Evolutionary conservation across 2,113 vertebrate genomes (phyloP).

Genomic region (Entosphenus tridentatus): DNA sequence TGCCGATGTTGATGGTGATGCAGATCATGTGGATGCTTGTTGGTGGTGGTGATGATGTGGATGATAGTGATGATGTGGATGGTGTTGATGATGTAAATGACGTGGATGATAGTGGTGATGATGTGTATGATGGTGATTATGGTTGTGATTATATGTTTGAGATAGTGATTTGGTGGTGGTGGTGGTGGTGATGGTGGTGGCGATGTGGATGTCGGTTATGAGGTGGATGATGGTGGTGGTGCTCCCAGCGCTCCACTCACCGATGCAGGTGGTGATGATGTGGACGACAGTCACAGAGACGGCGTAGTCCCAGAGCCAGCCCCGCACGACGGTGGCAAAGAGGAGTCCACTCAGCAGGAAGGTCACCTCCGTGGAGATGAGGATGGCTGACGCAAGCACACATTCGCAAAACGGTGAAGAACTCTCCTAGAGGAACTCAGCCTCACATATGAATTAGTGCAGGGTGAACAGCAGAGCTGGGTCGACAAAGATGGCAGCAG

Average conservation of each 20-base stretch:
- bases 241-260: conserved; percentile 17
- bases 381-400: conserved; percentile 17
- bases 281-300: conserved; percentile 42
- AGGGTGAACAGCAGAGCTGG: background rate
- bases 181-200: no score
- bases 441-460: background rate
- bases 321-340: conserved; percentile 40
- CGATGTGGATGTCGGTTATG: background rate
- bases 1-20: no score
- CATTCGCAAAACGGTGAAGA: background rate
- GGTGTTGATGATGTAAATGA: no score
- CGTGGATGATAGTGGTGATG: no score
- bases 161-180: no score
- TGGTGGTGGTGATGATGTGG: no score
- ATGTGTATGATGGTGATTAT: no score
- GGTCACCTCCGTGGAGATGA: conserved; percentile 40
- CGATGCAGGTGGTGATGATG: conserved; percentile 29
- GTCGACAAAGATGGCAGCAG: background rate
- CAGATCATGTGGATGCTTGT: no score
- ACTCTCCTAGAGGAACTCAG: background rate
- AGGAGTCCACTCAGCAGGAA: conserved; percentile 41
- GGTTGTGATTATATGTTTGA: no score
- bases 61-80: no score
- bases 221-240: background rate
- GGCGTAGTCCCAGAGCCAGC: conserved; percentile 53